phyloP scores from a whole-genome alignment of 2,113 vertebrate genomes.

The Speoplatyrhinus poulsoni region DNA sequence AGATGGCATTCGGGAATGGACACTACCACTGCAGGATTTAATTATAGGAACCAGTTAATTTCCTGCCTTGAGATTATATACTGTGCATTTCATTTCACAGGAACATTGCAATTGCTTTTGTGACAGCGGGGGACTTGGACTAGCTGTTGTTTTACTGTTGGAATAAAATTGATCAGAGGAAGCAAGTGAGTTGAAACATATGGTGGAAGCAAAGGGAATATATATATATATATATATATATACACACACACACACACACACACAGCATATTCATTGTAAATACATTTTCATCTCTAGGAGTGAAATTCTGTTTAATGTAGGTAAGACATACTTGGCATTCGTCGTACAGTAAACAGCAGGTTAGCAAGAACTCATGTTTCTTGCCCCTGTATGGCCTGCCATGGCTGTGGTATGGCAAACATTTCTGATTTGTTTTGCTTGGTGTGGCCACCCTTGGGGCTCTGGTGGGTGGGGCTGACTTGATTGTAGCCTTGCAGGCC shows the following conservation, averaged over 20 bases:
- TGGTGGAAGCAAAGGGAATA: slow-evolving; percentile 49
- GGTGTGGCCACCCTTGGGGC: slow-evolving; percentile 24
- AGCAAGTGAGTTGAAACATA: slow-evolving; percentile 55
- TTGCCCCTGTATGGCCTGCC: slow-evolving; percentile 13
- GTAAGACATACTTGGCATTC: slow-evolving; percentile 47
- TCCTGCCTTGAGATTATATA: slow-evolving; percentile 22
- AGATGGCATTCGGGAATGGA: slow-evolving; percentile 47
- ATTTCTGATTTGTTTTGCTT: slow-evolving; percentile 51
- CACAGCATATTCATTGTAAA: slow-evolving; percentile 34
- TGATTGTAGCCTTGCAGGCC: slow-evolving; percentile 24
- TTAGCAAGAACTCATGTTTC: slow-evolving; percentile 19
- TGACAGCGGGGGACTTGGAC: slow-evolving; percentile 26
- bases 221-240: no score
- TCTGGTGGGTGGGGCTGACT: slow-evolving; percentile 9
- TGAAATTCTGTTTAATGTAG: slow-evolving; percentile 42
- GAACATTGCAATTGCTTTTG: slow-evolving; percentile 33
- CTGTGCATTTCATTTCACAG: slow-evolving; percentile 35
- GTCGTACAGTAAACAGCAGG: slow-evolving; percentile 13
- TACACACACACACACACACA: no score
- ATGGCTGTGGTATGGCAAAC: slow-evolving; percentile 29
- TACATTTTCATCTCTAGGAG: slow-evolving; percentile 23
- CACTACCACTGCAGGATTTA: slow-evolving; percentile 26
- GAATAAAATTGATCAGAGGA: slow-evolving; percentile 45
- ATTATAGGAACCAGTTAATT: slow-evolving; percentile 3
- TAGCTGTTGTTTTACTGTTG: slow-evolving; percentile 47